Conservation (phyloP, 2,888 invertebrate genomes). For the Epistrophella euchroma region DNA sequence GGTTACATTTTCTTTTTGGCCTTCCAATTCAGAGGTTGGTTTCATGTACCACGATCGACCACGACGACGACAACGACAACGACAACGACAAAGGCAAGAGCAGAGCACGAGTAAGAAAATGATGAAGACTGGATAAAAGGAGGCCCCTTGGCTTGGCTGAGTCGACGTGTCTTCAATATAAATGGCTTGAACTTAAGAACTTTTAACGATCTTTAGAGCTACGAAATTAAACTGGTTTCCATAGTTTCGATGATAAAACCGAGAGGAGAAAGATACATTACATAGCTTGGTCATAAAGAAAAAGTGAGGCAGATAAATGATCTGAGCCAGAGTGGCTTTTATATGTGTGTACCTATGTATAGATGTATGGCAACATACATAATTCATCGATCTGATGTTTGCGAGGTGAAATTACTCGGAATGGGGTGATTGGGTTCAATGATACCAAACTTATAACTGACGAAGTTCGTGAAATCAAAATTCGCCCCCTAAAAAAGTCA, state of each 20-base stretch:
- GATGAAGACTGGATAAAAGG: constrained; percentile 69
- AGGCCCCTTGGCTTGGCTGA: constrained; percentile 61
- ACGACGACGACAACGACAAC: constrained; percentile 41
- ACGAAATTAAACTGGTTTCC: constrained; percentile 75
- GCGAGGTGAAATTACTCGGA: constrained; percentile 70
- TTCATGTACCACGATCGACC: constrained; percentile 64
- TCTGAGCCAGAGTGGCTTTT: constrained; percentile 52
- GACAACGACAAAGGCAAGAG: constrained; percentile 25
- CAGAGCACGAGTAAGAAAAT: constrained; percentile 66
- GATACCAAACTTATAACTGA: constrained; percentile 59
- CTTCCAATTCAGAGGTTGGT: constrained; percentile 59
- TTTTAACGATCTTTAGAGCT: constrained; percentile 75
- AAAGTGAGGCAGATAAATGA: constrained; percentile 73
- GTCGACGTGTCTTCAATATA: constrained; percentile 75
- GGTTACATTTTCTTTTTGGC: constrained; percentile 74
- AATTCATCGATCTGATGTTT: constrained; percentile 75
- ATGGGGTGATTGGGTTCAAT: constrained; percentile 74
- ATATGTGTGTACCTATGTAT: constrained; percentile 38
- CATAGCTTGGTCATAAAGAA: constrained; percentile 67
- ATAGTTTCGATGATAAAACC: constrained; percentile 72
- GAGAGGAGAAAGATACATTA: constrained; percentile 73
- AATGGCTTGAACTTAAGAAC: constrained; percentile 76
- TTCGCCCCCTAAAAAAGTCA: constrained; percentile 53
- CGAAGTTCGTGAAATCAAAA: constrained; percentile 59
- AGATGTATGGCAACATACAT: constrained; percentile 55